Percentiles rank a stretch among this genome's conserved stretches.
Evolutionary conservation across 2,888 invertebrate species (phyloP).

Genomic region (Pristionchus arcanus): DNA sequence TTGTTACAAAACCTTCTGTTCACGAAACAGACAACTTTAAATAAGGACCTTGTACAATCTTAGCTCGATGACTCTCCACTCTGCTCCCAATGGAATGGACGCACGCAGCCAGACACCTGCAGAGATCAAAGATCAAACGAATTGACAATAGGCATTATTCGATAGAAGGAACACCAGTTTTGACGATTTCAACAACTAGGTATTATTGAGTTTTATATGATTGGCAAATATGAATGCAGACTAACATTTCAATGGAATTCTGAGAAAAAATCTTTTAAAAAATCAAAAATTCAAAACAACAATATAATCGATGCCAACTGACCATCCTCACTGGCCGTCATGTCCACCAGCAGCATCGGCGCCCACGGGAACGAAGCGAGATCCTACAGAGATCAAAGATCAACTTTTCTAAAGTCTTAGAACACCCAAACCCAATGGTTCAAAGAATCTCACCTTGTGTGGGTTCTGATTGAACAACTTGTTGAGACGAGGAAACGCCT

Average conservation of each 20-base stretch:
- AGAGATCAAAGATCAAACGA: neutral
- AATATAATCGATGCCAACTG: neutral
- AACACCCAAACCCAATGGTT: neutral
- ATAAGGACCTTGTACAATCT: conserved; percentile 42
- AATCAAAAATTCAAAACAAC: too few species aligned
- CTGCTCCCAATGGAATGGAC: neutral
- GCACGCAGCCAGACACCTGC: conserved; percentile 54
- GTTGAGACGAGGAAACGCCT: conserved; percentile 60
- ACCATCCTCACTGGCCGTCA: conserved; percentile 58
- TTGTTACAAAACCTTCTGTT: neutral
- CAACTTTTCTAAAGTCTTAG: neutral
- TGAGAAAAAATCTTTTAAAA: too few species aligned
- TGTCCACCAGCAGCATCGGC: conserved; percentile 68
- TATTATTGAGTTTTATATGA: too few species aligned
- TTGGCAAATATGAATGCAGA: too few species aligned
- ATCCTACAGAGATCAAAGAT: neutral
- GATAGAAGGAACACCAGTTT: neutral
- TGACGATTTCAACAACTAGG: too few species aligned
- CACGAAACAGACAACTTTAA: too few species aligned
- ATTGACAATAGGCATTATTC: neutral
- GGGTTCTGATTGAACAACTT: conserved; percentile 13
- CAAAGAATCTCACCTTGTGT: neutral
- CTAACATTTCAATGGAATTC: too few species aligned
- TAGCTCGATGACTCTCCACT: conserved; percentile 41
- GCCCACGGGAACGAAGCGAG: conserved; percentile 63